Evolutionary conservation across 2,797 vertebrate genomes (phyloP).

Genomic region (Neopelma chrysocephalum): DNA sequence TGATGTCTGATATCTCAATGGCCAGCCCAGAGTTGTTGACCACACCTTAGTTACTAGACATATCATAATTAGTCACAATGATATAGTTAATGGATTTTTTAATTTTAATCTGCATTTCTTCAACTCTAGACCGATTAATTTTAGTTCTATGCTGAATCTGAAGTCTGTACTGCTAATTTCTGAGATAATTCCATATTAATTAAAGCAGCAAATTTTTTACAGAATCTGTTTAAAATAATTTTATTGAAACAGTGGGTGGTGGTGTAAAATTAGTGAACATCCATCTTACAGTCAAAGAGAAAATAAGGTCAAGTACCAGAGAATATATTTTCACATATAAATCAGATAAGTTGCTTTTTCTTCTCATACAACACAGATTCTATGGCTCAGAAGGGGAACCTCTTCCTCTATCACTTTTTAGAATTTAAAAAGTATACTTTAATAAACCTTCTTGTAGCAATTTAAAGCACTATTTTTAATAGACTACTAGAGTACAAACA

Average conservation of each 20-base stretch:
- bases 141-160: not conserved
- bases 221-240: constrained; percentile 19
- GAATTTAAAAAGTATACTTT: not conserved
- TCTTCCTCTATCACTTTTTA: not conserved
- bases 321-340: not conserved
- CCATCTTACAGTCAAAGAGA: not conserved
- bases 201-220: constrained; percentile 25
- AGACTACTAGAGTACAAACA: not conserved
- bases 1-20: not conserved
- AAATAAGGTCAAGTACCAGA: constrained; percentile 15
- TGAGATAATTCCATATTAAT: constrained; percentile 31
- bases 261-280: constrained; percentile 17
- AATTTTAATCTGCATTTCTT: constrained; percentile 11
- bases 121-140: constrained; percentile 4
- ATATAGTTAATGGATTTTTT: not conserved
- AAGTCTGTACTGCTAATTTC: constrained; percentile 6
- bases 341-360: not conserved
- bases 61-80: not conserved
- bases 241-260: constrained; percentile 11
- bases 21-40: not conserved
- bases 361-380: not conserved
- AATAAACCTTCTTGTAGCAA: not conserved
- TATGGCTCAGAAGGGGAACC: not conserved
- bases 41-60: not conserved
- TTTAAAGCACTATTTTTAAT: not conserved